phyloP scores from a whole-genome alignment of 2,797 vertebrate genomes.

The Percopsis omiscomaycus region DNA sequence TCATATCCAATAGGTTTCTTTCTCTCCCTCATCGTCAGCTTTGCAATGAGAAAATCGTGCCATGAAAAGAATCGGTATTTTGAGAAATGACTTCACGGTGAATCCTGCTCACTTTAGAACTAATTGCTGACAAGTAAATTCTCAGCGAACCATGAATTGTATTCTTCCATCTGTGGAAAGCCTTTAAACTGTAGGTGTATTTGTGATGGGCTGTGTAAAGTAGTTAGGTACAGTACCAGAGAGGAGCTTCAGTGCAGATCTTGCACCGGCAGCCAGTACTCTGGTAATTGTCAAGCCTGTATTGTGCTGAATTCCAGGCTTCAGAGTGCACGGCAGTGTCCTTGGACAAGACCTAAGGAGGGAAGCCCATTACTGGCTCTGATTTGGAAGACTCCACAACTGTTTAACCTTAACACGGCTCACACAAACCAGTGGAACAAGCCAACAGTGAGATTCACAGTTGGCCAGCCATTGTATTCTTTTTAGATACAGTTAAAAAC shows the following conservation, averaged over 20 bases:
- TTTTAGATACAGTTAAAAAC: slow-evolving; percentile 31
- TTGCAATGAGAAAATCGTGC: slow-evolving; percentile 14
- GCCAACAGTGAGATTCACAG: slow-evolving; percentile 1
- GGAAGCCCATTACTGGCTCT: background rate
- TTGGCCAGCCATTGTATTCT: slow-evolving; percentile 11
- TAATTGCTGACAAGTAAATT: slow-evolving; percentile 15
- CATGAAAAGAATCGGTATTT: slow-evolving; percentile 5
- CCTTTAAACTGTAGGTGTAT: slow-evolving; percentile 26
- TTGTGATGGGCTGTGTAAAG: slow-evolving; percentile 21
- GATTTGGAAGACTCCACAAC: slow-evolving; percentile 5
- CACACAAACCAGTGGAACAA: background rate
- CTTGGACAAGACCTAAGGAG: slow-evolving; percentile 7
- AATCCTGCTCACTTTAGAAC: slow-evolving; percentile 1
- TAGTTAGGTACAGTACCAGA: slow-evolving; percentile 15
- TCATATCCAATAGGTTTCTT: slow-evolving; percentile 15
- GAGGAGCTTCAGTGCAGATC: slow-evolving; percentile 18
- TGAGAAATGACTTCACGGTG: background rate
- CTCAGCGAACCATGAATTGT: slow-evolving; percentile 16
- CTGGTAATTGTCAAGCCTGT: slow-evolving; percentile 31
- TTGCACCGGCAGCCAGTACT: slow-evolving; percentile 22
- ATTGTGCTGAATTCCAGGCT: slow-evolving; percentile 3
- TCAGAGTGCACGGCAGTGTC: background rate
- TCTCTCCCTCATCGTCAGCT: slow-evolving; percentile 10
- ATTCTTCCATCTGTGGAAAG: slow-evolving; percentile 3
- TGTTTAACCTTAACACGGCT: slow-evolving; percentile 1